Conservation (phyloP, 2,113 vertebrate genomes). For the Galemys pyrenaicus region DNA sequence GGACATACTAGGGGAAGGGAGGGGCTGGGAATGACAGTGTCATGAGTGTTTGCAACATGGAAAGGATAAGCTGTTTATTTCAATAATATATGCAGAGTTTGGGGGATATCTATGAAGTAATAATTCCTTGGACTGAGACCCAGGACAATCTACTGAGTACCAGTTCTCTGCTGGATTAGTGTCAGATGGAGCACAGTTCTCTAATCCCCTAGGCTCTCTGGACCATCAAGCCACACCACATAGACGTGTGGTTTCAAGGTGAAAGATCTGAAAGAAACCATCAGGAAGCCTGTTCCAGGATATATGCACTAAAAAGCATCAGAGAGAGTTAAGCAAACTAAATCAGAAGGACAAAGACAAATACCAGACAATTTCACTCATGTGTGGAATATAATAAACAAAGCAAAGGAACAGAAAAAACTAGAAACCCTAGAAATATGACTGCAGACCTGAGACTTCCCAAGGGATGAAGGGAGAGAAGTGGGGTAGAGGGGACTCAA, state of each 20-base stretch:
- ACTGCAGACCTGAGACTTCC: no score
- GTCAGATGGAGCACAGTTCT: neutral
- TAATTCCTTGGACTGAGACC: neutral
- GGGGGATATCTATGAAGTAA: neutral
- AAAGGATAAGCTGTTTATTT: neutral
- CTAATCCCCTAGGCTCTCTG: neutral
- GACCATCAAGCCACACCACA: rapidly evolving
- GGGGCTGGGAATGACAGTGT: no score
- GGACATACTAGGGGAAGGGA: neutral
- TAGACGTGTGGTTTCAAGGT: neutral
- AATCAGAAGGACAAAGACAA: no score
- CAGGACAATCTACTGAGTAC: neutral
- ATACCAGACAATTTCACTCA: no score
- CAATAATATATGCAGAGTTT: neutral
- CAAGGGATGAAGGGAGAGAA: no score
- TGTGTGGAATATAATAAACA: no score
- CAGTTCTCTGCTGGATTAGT: neutral
- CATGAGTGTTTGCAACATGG: neutral
- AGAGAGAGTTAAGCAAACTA: neutral
- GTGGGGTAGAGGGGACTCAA: no score
- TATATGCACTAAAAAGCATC: neutral
- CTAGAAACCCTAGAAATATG: no score
- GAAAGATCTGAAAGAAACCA: neutral
- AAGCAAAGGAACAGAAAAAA: no score
- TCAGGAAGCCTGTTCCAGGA: neutral